Evolutionary conservation across 2,113 vertebrate genomes (phyloP).

Genomic region (Oophaga pumilio): DNA sequence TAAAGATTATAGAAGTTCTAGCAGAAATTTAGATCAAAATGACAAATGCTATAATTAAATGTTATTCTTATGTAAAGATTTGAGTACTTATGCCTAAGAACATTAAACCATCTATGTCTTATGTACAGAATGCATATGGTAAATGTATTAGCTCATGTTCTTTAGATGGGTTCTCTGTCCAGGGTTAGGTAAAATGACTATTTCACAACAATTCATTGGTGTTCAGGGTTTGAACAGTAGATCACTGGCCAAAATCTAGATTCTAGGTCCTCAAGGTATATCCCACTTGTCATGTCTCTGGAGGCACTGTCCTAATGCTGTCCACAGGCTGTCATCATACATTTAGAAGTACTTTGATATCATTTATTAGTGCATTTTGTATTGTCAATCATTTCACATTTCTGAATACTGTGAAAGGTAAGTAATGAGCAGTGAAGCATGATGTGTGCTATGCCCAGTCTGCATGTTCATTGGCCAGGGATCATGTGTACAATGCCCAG

Average conservation of each 20-base stretch:
- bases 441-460: neutral
- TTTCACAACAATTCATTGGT: neutral
- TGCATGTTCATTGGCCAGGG: neutral
- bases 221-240: neutral
- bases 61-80: neutral
- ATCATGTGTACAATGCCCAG: neutral
- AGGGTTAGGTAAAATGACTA: neutral
- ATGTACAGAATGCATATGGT: neutral
- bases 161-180: neutral
- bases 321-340: neutral
- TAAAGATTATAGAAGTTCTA: too few relatives aligned
- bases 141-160: too few relatives aligned
- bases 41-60: neutral
- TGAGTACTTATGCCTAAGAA: neutral
- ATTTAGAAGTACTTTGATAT: neutral
- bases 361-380: neutral
- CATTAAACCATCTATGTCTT: too few relatives aligned
- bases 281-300: neutral
- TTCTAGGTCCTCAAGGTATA: neutral
- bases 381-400: neutral
- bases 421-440: neutral
- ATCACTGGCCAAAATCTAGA: neutral
- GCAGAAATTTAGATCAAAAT: neutral
- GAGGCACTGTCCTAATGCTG: too few relatives aligned
- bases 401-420: neutral